Percentiles rank a stretch among this genome's conserved stretches.
These are phyloP conservation scores for Mylabris sibirica DNA, from an alignment of 2,888 invertebrate genomes.

Conservation along the genomic window DNA sequence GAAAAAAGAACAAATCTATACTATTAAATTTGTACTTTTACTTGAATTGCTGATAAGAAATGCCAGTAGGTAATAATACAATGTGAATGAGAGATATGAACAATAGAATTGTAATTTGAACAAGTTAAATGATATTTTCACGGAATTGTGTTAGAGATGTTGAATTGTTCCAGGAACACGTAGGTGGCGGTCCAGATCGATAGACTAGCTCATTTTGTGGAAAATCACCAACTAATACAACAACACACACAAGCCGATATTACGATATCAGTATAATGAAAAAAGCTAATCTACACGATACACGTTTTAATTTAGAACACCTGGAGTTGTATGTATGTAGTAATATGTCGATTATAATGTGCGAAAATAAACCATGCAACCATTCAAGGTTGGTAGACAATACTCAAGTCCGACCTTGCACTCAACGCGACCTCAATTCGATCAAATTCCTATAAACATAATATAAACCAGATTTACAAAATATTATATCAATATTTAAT, in stretches of 20 bases:
- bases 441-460: not conserved
- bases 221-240: not conserved
- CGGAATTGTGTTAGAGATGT: not conserved
- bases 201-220: not conserved
- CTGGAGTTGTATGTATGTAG: not conserved
- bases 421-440: constrained; percentile 22
- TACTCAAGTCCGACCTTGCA: constrained; percentile 26
- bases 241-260: not conserved
- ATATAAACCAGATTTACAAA: not conserved
- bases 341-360: not conserved
- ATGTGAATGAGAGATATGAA: not conserved
- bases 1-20: not conserved
- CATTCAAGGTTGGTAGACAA: constrained; percentile 23
- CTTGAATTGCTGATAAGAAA: no score
- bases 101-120: not conserved
- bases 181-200: constrained; percentile 3
- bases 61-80: not conserved
- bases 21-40: not conserved
- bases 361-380: constrained; percentile 22
- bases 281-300: not conserved
- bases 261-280: not conserved
- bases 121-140: not conserved
- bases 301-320: not conserved
- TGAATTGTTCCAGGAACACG: not conserved
- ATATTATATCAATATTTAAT: no score